phyloP scores from a whole-genome alignment of 2,797 vertebrate species.

The Tadarida brasiliensis region DNA sequence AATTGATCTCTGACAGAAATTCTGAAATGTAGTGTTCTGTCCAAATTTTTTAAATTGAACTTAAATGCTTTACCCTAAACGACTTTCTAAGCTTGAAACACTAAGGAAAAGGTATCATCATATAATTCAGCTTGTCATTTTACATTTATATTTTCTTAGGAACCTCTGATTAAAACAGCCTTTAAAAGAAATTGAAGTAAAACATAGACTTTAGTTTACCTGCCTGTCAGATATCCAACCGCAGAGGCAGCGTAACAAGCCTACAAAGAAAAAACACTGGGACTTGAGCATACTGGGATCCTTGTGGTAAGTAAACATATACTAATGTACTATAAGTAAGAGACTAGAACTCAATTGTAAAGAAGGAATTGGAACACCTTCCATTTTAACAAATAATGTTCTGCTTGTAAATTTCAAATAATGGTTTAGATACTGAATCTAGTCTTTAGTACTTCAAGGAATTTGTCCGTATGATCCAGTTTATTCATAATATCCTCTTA shows the following conservation, averaged over 20 bases:
- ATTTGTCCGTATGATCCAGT: background rate
- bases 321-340: background rate
- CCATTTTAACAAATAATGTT: conserved; percentile 46
- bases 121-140: background rate
- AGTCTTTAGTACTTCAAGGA: conserved; percentile 30
- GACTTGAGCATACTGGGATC: conserved; percentile 10
- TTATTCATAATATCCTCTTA: conserved; percentile 27
- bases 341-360: background rate
- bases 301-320: background rate
- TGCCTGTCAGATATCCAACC: conserved; percentile 96
- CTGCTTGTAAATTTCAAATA: background rate
- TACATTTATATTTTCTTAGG: conserved; percentile 36
- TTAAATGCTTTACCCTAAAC: conserved; percentile 6
- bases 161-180: background rate
- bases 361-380: background rate
- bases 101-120: background rate
- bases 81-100: background rate
- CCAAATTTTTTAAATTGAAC: background rate
- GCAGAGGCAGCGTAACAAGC: conserved; percentile 98
- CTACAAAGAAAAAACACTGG: conserved; percentile 86
- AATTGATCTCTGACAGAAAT: conserved; percentile 4
- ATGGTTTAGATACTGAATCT: background rate
- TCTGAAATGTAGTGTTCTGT: background rate
- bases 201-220: conserved; percentile 86
- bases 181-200: conserved; percentile 53